Base-by-base conservation (phyloP, 1,140 invertebrate genomes). In the Sesamia nonagrioides region DNA sequence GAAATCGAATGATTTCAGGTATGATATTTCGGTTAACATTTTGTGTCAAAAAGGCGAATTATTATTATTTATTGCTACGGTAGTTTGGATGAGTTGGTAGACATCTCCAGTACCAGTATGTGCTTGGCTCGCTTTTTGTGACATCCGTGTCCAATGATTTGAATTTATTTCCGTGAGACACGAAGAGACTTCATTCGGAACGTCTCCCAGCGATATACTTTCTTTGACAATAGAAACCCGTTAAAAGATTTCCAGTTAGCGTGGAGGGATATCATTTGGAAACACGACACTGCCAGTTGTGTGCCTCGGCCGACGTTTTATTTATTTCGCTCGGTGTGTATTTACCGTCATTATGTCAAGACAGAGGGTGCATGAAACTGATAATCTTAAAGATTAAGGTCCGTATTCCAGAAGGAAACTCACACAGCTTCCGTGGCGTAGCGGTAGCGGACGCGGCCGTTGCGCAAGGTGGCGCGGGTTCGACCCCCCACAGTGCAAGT, bases 111-210 rank as follows among this genome's bases (percentile, higher is more conserved):
- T 86, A 82, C 84, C 81, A 84, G 33, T 45, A 61, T 77, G 83
- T 82, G 54, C 81, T 61, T 35, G 74, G 42, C 54, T 61, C 18
- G 54, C 68, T 81, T 71, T 77, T 80, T 81, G 68, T 82, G 82
- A 84, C 80, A 80, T 81, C 77, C 79, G 71, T 77, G 80, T 83
- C 79, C 78, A 75, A 81, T 73, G 74, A 78, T 78, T 74, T 40
- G 56, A 79, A 84, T 88, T 83, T 84, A 88, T 78, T 73, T 79
- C 61, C 17, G 58, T 58, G 21, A 78, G 82, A 71, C 84, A 85
- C 82, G 84, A 82, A 83, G 76, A 66, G 78, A 45, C 66, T 79
- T 81, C 73, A 79, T 73, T 82, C 81, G 79, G 79, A 81, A 84
- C 79, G 60, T 82, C 73, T 79, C 68, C 52, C 68, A 58, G 66